A percentile compares a stretch with the other conserved stretches of the same genome.
These are phyloP conservation scores for Cataglyphis hispanica DNA, from an alignment of 1,140 invertebrate genomes.

Conservation along the genomic window DNA sequence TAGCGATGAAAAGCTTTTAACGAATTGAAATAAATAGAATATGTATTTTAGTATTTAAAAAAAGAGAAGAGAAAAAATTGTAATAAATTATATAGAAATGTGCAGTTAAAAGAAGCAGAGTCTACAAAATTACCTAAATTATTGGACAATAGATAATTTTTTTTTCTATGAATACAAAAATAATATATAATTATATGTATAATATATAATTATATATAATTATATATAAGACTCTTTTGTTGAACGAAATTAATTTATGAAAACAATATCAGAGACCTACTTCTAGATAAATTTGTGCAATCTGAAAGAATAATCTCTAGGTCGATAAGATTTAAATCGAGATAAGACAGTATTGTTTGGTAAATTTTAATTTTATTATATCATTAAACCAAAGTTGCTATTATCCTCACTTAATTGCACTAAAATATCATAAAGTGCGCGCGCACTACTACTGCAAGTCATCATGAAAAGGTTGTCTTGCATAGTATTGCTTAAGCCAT, in stretches of 20 bases:
- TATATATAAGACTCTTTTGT: not conserved
- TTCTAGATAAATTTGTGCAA: not conserved
- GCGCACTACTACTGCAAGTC: conserved; percentile 24
- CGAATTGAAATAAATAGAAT: no score
- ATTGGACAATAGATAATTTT: no score
- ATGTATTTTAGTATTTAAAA: no score
- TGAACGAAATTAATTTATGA: not conserved
- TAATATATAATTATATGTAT: no score
- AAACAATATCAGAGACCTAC: not conserved
- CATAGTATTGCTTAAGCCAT: not conserved
- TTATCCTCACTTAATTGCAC: not conserved
- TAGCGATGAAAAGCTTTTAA: no score
- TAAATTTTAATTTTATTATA: conserved; percentile 12
- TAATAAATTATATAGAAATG: no score
- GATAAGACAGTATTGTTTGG: conserved; percentile 5
- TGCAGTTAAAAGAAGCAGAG: no score
- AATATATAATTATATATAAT: no score
- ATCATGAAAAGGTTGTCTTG: conserved; percentile 27
- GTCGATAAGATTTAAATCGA: conserved; percentile 41
- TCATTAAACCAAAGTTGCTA: not conserved
- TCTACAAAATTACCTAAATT: no score
- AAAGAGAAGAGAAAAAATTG: no score
- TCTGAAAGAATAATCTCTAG: conserved; percentile 12
- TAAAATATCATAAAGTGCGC: not conserved
- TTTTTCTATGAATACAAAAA: not conserved